A percentile compares a stretch with the other conserved stretches of the same genome.
Conservation (phyloP, 2,113 vertebrate species). For the Bos indicus region DNA sequence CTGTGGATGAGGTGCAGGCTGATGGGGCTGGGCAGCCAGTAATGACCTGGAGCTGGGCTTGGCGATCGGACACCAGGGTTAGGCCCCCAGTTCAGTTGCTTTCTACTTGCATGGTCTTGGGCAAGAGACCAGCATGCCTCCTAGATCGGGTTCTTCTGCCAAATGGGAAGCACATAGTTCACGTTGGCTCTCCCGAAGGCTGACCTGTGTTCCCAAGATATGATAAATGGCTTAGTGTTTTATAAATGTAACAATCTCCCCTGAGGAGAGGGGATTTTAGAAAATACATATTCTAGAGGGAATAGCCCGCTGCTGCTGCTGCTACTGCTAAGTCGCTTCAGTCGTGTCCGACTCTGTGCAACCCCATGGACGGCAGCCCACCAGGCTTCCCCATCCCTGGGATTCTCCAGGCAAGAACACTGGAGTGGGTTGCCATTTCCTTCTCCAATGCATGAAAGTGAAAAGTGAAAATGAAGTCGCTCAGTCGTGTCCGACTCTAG, state of each 20-base stretch:
- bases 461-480: no score
- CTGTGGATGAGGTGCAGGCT: no score
- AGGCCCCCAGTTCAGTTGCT: background rate
- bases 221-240: background rate
- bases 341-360: no score
- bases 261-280: background rate
- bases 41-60: background rate
- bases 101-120: background rate
- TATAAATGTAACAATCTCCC: background rate
- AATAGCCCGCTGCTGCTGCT: background rate
- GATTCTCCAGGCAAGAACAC: no score
- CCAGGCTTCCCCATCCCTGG: no score
- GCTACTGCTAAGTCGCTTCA: no score
- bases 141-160: background rate
- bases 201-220: background rate
- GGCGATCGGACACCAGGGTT: background rate
- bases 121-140: background rate
- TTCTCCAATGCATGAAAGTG: no score
- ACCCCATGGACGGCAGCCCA: no score
- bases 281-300: background rate
- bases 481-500: no score
- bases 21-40: background rate
- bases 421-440: no score
- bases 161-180: background rate
- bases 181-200: fast-evolving